Evolutionary conservation across 2,797 vertebrate genomes (phyloP), one percentile per base, ranked within the genome.

Genomic region (Clarias laeviceps): DNA sequence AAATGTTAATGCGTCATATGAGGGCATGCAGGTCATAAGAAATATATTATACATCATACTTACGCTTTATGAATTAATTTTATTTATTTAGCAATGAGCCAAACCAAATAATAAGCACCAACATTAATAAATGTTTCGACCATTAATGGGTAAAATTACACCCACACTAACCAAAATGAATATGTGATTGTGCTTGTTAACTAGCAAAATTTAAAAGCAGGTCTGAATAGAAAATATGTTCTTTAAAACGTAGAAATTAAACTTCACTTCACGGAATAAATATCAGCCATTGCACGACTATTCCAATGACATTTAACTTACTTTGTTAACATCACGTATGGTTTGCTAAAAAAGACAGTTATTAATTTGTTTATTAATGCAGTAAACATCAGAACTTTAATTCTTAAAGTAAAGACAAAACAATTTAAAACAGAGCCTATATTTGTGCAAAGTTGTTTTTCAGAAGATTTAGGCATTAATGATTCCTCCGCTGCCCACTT

Each of bases 221-320:
- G 5, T 5, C 12, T 24, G 32, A 61, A 59, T 56, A 34, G 1
- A 11, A 78, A 61, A 11, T 37, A 29, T 29, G 29, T 1, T 34
- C 57, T 74, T 77, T 34, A 77, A 2, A 50, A 59, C 27, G 15
- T 34, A 18, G 22, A 77, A 12, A 59, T 59, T 12, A 78, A 32
- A 37, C 74, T 78, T 61, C 5, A 78, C 4, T n/a, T n/a, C n/a
- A n/a, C n/a, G n/a, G 32, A 34, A 61, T 61, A 78, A 78, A 78
- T 5, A 61, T 37, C 9, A 57, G 56, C 7, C 22, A 61, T 12
- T 61, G 57, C 12, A 37, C 1, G 8, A 12, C 17, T 34, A 34
- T 59, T 76, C 56, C 34, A 61, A 61, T 37, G 32, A 34, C 56
- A 61, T 59, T 34, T 73, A 54, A 3, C 45, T 73, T 73, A 29